Conservation (phyloP, 2,797 vertebrate genomes). For the Arrhamphus sclerolepis region DNA sequence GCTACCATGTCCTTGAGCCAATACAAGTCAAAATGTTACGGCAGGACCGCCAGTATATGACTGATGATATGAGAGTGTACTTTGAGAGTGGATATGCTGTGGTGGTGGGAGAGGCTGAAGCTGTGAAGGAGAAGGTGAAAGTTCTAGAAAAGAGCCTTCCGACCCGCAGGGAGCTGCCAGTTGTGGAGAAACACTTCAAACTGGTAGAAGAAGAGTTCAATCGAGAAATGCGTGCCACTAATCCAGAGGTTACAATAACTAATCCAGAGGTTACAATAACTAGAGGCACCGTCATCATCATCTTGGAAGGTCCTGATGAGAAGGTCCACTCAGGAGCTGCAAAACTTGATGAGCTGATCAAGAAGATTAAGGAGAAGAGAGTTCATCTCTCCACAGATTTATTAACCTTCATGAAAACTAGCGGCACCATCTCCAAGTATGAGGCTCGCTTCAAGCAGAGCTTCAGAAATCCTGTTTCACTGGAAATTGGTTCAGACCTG, state of each 20-base stretch:
- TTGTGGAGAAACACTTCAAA: conserved; percentile 41
- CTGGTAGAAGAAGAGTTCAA: conserved; percentile 61
- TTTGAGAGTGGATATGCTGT: conserved; percentile 39
- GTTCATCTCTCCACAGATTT: conserved; percentile 29
- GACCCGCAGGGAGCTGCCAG: conserved; percentile 13
- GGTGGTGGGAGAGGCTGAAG: conserved; percentile 55
- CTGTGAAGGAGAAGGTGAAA: conserved; percentile 39
- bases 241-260: conserved; percentile 34
- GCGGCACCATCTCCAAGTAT: conserved; percentile 39
- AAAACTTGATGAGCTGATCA: conserved; percentile 42
- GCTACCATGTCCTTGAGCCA: conserved; percentile 50
- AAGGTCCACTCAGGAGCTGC: conserved; percentile 32
- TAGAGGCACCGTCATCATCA: not conserved
- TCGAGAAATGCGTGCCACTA: conserved; percentile 11
- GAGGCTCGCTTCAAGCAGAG: conserved; percentile 50
- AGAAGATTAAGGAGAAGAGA: conserved; percentile 41
- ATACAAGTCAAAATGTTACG: conserved; percentile 19
- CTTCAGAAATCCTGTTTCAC: conserved; percentile 55
- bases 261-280: conserved; percentile 36
- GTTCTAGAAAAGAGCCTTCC: conserved; percentile 30
- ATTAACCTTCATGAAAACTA: conserved; percentile 51
- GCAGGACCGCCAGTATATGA: conserved; percentile 26
- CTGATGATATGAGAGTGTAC: conserved; percentile 56
- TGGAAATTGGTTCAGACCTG: conserved; percentile 47
- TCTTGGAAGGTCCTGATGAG: conserved; percentile 53